phyloP scores from a whole-genome alignment of 2,888 invertebrate genomes.

The Caenorhabditis uteleia region DNA sequence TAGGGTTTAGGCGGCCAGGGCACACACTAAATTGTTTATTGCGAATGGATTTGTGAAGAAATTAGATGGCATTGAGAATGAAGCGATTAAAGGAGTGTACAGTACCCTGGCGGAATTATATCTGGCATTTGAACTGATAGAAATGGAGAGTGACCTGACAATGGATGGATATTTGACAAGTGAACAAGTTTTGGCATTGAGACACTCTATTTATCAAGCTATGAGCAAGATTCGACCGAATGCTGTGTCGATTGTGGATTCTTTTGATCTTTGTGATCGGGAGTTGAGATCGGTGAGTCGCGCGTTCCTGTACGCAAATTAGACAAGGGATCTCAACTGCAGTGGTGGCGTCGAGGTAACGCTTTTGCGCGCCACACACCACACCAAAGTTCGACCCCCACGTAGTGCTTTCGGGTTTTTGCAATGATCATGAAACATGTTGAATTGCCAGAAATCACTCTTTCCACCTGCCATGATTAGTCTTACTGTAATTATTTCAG shows the following conservation, averaged over 20 bases:
- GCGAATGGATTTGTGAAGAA: slow-evolving; percentile 34
- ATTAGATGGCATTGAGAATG: slow-evolving; percentile 73
- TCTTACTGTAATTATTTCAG: too few species aligned
- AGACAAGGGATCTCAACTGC: neutral
- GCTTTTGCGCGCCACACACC: too few species aligned
- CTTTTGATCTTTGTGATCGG: slow-evolving; percentile 78
- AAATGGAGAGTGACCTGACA: slow-evolving; percentile 29
- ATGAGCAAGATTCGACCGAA: slow-evolving; percentile 78
- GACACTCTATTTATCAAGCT: slow-evolving; percentile 33
- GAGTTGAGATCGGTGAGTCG: slow-evolving; percentile 68
- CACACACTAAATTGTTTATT: slow-evolving; percentile 42
- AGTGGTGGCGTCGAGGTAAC: too few species aligned
- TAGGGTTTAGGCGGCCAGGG: slow-evolving; percentile 27
- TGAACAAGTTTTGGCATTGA: slow-evolving; percentile 22
- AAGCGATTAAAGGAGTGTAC: slow-evolving; percentile 76
- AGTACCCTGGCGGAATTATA: slow-evolving; percentile 81
- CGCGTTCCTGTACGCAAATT: neutral
- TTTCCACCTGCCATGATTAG: too few species aligned
- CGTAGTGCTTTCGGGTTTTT: too few species aligned
- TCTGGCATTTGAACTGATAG: slow-evolving; percentile 44
- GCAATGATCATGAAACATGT: too few species aligned
- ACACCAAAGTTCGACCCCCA: too few species aligned
- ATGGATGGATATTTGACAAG: slow-evolving; percentile 28
- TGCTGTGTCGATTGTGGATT: slow-evolving; percentile 88
- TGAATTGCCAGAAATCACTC: too few species aligned